Percentiles rank a stretch among this genome's conserved stretches.
Evolutionary conservation across 2,888 invertebrate species (phyloP).

Genomic region (Drosophila ezoana): DNA sequence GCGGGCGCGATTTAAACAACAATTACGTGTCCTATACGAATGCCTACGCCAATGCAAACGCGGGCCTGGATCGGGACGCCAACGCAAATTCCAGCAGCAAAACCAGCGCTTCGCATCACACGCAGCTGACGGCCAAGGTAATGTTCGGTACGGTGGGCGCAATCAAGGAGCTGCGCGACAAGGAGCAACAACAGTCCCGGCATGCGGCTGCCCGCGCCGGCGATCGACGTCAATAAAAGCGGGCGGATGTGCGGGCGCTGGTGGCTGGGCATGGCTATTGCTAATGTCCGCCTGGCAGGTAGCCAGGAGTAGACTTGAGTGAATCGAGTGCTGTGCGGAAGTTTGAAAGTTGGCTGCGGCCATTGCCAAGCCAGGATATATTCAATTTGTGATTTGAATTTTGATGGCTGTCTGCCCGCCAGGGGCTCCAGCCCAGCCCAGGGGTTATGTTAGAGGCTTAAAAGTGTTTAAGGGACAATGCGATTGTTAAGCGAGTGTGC

Average conservation of each 20-base stretch:
- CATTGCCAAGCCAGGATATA: not conserved
- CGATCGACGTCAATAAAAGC: conserved; percentile 77
- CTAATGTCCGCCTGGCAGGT: conserved; percentile 19
- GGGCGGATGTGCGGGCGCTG: conserved; percentile 14
- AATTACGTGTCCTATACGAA: conserved; percentile 85
- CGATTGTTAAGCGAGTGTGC: conserved; percentile 40
- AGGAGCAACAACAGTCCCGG: conserved; percentile 89
- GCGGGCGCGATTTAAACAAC: conserved; percentile 85
- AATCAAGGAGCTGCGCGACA: conserved; percentile 90
- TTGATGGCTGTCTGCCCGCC: conserved; percentile 20
- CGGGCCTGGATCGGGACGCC: conserved; percentile 82
- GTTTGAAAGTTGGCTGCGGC: conserved; percentile 11
- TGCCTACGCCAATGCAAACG: conserved; percentile 84
- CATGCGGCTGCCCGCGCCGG: conserved; percentile 85
- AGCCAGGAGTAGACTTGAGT: conserved; percentile 10
- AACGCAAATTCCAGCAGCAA: conserved; percentile 64
- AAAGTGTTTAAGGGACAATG: conserved; percentile 55
- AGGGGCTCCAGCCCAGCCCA: conserved; percentile 11
- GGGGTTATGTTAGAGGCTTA: conserved; percentile 73
- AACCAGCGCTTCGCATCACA: conserved; percentile 67
- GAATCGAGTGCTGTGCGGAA: conserved; percentile 38
- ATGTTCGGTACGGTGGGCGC: conserved; percentile 90
- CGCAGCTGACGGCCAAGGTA: conserved; percentile 90
- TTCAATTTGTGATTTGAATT: not conserved
- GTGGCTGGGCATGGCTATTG: conserved; percentile 18